These are phyloP conservation scores for Coreius guichenoti DNA, from an alignment of 2,797 vertebrate genomes.

Conservation along the genomic window DNA sequence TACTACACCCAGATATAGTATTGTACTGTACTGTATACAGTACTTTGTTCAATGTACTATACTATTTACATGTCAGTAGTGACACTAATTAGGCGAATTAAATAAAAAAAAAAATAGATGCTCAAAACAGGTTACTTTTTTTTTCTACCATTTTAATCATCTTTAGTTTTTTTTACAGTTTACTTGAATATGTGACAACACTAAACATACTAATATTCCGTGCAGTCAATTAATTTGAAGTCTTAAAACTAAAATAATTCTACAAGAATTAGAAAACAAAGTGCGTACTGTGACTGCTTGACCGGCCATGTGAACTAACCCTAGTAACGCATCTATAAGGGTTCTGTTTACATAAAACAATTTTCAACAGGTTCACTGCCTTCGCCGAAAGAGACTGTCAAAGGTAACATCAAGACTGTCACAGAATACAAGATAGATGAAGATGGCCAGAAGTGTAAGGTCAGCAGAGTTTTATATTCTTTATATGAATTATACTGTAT, in stretches of 20 bases:
- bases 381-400: slow-evolving; percentile 88
- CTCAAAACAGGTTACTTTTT: too few relatives aligned
- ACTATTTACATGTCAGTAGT: background rate
- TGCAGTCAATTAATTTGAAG: too few relatives aligned
- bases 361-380: slow-evolving; percentile 82
- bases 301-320: background rate
- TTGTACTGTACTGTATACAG: too few relatives aligned
- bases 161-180: background rate
- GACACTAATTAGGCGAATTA: background rate
- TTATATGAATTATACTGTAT: background rate
- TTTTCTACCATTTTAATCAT: background rate
- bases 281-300: background rate
- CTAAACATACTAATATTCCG: background rate
- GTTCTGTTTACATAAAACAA: background rate
- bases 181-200: background rate
- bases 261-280: background rate
- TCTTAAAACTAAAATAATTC: background rate
- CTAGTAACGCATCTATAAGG: background rate
- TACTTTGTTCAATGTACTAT: background rate
- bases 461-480: slow-evolving; percentile 59
- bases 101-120: too few relatives aligned
- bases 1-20: background rate
- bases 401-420: slow-evolving; percentile 93
- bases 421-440: slow-evolving; percentile 95
- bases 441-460: slow-evolving; percentile 92